A percentile compares a stretch with the other conserved stretches of the same genome.
Conservation (phyloP, 2,113 vertebrate species). For the Phocoena sinus region DNA sequence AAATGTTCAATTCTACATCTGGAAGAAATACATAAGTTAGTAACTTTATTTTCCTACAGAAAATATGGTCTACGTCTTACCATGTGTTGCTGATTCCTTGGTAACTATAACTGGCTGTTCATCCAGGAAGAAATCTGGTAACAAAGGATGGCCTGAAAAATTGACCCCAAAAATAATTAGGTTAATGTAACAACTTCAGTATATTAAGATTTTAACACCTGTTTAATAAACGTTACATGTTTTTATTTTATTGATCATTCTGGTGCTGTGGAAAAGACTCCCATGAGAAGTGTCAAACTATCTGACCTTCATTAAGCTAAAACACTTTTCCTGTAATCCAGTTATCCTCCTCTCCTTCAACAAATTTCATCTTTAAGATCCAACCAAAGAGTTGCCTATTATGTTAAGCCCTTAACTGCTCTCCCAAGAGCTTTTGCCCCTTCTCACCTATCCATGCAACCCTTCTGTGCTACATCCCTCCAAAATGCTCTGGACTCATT, state of each 20-base stretch:
- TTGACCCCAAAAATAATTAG: conserved; percentile 18
- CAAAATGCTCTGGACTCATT: neutral
- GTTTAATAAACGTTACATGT: neutral
- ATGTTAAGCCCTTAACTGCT: neutral
- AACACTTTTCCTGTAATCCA: neutral
- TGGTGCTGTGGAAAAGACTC: neutral
- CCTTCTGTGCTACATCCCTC: neutral
- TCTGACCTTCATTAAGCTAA: neutral
- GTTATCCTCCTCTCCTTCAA: neutral
- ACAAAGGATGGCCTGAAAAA: conserved; percentile 88
- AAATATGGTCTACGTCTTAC: conserved; percentile 75
- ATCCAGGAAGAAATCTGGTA: conserved; percentile 97
- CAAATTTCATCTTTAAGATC: conserved; percentile 16
- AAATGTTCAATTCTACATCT: neutral
- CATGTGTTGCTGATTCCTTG: conserved; percentile 78
- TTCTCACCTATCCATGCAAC: neutral
- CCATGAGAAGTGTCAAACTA: neutral
- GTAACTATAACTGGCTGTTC: conserved; percentile 73
- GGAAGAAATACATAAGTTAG: neutral
- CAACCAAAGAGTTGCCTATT: neutral
- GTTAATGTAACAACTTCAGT: neutral
- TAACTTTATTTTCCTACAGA: conserved; percentile 28
- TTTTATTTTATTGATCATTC: conserved; percentile 21
- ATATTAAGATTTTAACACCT: conserved; percentile 10
- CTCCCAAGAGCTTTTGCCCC: neutral